These are phyloP conservation scores for Cyphomyrus discorhynchus DNA, from an alignment of 2,113 vertebrate genomes.

Conservation along the genomic window DNA sequence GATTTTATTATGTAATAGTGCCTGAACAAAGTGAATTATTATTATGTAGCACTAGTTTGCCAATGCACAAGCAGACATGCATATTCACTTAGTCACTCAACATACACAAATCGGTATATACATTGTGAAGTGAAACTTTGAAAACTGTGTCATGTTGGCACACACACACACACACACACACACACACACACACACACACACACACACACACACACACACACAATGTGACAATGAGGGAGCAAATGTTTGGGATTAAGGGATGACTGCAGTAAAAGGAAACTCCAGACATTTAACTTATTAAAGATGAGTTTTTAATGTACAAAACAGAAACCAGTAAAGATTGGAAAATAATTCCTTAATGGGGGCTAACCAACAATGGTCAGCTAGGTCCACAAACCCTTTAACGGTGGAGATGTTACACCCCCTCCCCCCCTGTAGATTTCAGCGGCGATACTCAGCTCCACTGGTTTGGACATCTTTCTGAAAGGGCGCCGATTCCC, in stretches of 20 bases:
- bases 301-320: background rate
- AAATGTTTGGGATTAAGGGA: background rate
- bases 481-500: background rate
- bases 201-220: background rate
- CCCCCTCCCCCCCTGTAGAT: background rate
- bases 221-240: background rate
- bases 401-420: background rate
- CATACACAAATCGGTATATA: slow-evolving; percentile 6
- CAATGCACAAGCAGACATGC: slow-evolving; percentile 25
- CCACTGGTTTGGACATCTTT: background rate
- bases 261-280: background rate
- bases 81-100: slow-evolving; percentile 13
- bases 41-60: slow-evolving; percentile 48
- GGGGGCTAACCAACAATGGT: background rate
- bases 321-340: background rate
- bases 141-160: slow-evolving; percentile 1
- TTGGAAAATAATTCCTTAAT: background rate
- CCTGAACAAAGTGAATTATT: slow-evolving; percentile 57
- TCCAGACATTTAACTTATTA: background rate
- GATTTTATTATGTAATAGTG: slow-evolving; percentile 48
- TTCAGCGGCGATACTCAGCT: background rate
- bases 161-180: background rate
- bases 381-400: background rate
- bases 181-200: background rate
- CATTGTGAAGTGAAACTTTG: background rate